Conservation (phyloP, 1,140 invertebrate genomes). For the Andricus grossulariae region DNA sequence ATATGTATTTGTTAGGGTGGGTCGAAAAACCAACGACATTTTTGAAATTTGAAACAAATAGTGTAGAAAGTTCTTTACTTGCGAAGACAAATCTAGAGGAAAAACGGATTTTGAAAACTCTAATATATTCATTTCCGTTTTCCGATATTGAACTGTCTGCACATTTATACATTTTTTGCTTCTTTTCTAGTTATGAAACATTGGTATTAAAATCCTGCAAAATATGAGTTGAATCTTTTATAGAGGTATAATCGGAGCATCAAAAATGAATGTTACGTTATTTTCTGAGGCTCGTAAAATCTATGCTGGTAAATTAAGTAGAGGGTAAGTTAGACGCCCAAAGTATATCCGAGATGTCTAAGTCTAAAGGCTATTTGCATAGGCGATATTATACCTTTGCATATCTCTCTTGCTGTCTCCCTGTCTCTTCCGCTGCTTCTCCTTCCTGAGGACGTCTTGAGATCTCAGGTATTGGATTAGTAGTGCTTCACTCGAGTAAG, state of each 20-base stretch:
- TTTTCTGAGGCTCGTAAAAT: neutral
- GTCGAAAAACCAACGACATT: no score
- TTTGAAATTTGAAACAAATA: no score
- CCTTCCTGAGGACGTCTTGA: slow-evolving; percentile 67
- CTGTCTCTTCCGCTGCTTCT: slow-evolving; percentile 50
- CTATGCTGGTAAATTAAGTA: slow-evolving; percentile 8
- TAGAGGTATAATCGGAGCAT: neutral
- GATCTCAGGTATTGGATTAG: slow-evolving; percentile 76
- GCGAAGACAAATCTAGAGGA: no score
- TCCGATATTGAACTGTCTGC: no score
- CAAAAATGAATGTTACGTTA: neutral
- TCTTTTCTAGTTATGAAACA: no score
- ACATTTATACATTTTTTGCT: no score
- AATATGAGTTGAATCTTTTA: no score
- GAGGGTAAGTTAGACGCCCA: slow-evolving; percentile 24
- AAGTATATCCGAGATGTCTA: slow-evolving; percentile 74
- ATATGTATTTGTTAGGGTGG: no score
- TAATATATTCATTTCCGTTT: no score
- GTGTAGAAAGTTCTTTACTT: no score
- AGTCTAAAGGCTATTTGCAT: slow-evolving; percentile 76
- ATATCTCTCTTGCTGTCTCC: slow-evolving; percentile 56
- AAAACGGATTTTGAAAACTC: no score
- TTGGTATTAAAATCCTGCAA: no score
- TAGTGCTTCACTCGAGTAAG: slow-evolving; percentile 75
- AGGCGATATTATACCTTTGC: slow-evolving; percentile 74